Percentiles rank a stretch among this genome's conserved stretches.
Conservation (phyloP, 1,140 invertebrate genomes). For the Sycobia sp. region DNA sequence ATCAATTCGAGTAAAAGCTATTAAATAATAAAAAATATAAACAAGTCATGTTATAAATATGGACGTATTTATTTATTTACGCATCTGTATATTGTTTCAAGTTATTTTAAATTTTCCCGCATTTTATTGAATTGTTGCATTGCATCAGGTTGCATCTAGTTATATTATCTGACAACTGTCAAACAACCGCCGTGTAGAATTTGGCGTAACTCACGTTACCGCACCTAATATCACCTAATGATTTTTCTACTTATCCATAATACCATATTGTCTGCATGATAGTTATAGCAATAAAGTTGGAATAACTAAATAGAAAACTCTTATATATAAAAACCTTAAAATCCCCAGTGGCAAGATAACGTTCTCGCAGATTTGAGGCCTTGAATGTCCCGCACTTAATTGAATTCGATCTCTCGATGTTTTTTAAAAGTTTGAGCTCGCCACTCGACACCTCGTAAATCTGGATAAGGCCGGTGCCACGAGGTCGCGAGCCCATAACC, state of each 20-base stretch:
- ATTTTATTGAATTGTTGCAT: too few species aligned
- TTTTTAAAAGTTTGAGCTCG: slow-evolving; percentile 73
- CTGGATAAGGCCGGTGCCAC: slow-evolving; percentile 83
- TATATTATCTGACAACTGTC: slow-evolving; percentile 22
- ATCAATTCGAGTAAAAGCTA: too few species aligned
- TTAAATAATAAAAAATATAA: too few species aligned
- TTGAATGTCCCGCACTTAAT: slow-evolving; percentile 94
- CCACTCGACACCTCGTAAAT: slow-evolving; percentile 82
- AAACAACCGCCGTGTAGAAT: slow-evolving; percentile 5
- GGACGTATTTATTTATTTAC: too few species aligned
- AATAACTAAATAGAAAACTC: too few species aligned
- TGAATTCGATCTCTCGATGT: slow-evolving; percentile 78
- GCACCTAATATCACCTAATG: too few species aligned
- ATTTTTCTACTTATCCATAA: too few species aligned
- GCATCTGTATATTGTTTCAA: too few species aligned
- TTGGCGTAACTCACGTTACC: too few species aligned
- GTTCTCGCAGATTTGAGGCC: slow-evolving; percentile 77
- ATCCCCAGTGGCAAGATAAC: slow-evolving; percentile 88
- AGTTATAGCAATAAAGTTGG: not conserved
- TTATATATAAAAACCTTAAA: slow-evolving; percentile 85
- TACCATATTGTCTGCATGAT: not conserved
- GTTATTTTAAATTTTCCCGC: slow-evolving; percentile 7
- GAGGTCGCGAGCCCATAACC: slow-evolving; percentile 81
- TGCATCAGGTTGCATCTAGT: too few species aligned
- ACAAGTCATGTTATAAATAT: too few species aligned